Evolutionary conservation across 2,888 invertebrate genomes (phyloP), one percentile per base, ranked within the genome.

Genomic region (Drosophila suboccidentalis): DNA sequence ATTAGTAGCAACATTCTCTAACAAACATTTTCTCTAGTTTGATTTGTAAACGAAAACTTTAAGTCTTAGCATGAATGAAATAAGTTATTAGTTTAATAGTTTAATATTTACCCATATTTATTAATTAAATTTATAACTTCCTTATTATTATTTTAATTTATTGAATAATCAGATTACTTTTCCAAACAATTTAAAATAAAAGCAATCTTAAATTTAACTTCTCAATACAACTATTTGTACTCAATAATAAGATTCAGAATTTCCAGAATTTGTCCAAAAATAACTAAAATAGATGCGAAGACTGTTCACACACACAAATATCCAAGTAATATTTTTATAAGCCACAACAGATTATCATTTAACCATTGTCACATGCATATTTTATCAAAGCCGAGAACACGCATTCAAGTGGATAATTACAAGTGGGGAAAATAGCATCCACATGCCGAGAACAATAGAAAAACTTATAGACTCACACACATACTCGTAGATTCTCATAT

Each of bases 391-490:
- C 60, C 34, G 19, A 68, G 51, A 51, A 68, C 60, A 85, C 29
- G 78, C 80, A 78, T 60, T 86, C 81, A 65, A 77, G 62, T 83
- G 77, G 77, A 87, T 86, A 87, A 86, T 89, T 81, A 87, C 71
- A 71, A 79, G 68, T 64, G 61, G 32, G 32, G 53, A 66, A 72
- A 75, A 65, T 51, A 36, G 19, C 68, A 55, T 22, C 26, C 46
- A 61, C 43, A 41, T 19, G 46, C 64, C 54, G 13, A 57, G 43
- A 41, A 63, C 38, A 59, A 76, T 71, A 49, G 74, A 61, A 81
- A 61, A 75, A 69, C 43, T 58, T 34, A 46, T 32, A 53, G 15
- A 44, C 68, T 26, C 47, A 67, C 41, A 71, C 57, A 74, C 22
- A 4, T 22, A 39, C 17, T 26, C 26, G 26, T 6, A 26, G 2